Evolutionary conservation across 2,113 vertebrate genomes (phyloP), one percentile per base, ranked within the genome.

Genomic region (Actenoides lindsayi): DNA sequence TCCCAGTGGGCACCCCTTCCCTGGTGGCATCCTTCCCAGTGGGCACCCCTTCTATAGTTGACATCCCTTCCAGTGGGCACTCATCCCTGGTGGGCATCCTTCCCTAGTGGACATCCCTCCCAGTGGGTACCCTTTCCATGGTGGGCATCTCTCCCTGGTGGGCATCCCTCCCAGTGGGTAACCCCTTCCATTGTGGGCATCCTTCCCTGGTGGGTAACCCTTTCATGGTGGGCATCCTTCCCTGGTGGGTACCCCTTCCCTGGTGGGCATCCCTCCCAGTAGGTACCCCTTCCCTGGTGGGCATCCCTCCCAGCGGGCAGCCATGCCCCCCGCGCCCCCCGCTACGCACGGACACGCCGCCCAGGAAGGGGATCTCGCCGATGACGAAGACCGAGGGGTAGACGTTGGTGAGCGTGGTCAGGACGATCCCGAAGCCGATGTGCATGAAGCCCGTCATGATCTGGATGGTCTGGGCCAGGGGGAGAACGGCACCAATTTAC

Each of bases 391-490:
- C 68, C 0, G 96, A 96, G 77, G 89, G 94, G 89, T 97, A 97
- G 89, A 83, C 89, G 2, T 70, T 95, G 54, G 96, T 87, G 50
- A 97, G 83, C 5, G 69, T 96, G 2, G 80, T 96, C 46, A 97
- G 89, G 63, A 97, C 95, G 77, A 97, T 95, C 12, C 96, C 96
- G 7, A 97, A 95, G 64, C 96, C 96, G 33, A 96, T 96, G 89
- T 96, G 95, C 95, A 96, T 91, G 91, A 96, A 96, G n/a, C 95
- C 95, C 1, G 91, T 96, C 96, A 96, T 96, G 78, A 96, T 96
- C 83, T 96, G 96, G 73, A 96, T 96, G 41, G 96, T 96, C 96
- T 96, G 69, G 20, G 48, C 48, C 48, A 50, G 48, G 48, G 48
- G 48, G 48, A 50, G 23, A 24, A 50, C 23, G 48, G 23, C 48